Evolutionary conservation across 2,888 invertebrate genomes (phyloP).

Genomic region (Octonoba sinensis): DNA sequence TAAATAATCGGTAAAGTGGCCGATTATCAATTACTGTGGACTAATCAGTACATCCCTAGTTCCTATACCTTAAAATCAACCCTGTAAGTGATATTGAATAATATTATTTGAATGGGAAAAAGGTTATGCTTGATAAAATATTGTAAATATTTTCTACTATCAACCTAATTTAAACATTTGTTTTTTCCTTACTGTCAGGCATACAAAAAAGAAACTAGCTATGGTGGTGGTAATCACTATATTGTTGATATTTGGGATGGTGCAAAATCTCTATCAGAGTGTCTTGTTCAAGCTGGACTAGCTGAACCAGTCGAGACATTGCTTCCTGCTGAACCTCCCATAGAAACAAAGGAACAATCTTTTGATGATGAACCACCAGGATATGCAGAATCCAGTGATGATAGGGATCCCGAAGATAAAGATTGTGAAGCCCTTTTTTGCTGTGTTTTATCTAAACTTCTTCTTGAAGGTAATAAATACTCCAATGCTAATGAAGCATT

Average conservation of each 20-base stretch:
- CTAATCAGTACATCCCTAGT: no score
- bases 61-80: no score
- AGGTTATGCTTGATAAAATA: no score
- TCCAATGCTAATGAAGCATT: not conserved
- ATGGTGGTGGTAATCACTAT: slow-evolving; percentile 40
- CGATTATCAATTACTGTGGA: no score
- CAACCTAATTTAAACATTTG: no score
- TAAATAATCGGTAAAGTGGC: no score
- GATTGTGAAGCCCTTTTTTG: slow-evolving; percentile 16
- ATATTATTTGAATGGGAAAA: no score
- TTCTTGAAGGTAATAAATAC: not conserved
- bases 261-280: slow-evolving; percentile 35
- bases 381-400: not conserved
- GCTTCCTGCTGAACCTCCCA: not conserved
- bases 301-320: slow-evolving; percentile 20
- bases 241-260: slow-evolving; percentile 38
- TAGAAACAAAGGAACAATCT: no score
- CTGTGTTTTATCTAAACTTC: not conserved
- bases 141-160: no score
- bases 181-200: slow-evolving; percentile 20
- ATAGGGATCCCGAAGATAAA: slow-evolving; percentile 3
- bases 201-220: slow-evolving; percentile 27
- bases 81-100: no score
- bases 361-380: not conserved
- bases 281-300: slow-evolving; percentile 35